Evolutionary conservation across 2,113 vertebrate species (phyloP), one percentile per base, ranked within the genome.

Genomic region (Semnornis frantzii): DNA sequence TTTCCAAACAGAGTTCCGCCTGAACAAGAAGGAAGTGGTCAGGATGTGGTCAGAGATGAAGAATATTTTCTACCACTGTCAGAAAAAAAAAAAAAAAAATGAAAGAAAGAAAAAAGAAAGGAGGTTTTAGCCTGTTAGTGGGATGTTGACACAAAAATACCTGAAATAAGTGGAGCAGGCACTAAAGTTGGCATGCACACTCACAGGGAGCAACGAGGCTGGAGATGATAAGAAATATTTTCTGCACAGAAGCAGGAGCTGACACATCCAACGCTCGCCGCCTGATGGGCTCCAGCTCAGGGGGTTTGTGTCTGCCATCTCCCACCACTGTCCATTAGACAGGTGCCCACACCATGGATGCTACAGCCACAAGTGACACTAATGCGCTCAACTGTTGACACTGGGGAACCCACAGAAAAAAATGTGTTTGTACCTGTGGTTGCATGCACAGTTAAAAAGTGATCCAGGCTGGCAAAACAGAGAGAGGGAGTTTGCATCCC

Each of bases 291-390:
- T 92, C 86, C 92, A 94, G 94, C 94, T 96, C 82, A 0, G 92
- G 91, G 86, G 84, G 46, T 95, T 95, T 59, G 44, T 87, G 85
- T 96, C 95, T 92, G 94, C 86, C 10, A 64, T 92, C 87, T 91
- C 91, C 92, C 95, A 96, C 85, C 94, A 82, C 89, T 68, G 82
- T 3, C 94, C 92, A 92, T 93, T 87, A 94, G 95, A 93, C 92
- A 92, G 92, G 84, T 23, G 3, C 77, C 90, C 8, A 2, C 86
- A 2, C 92, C 91, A 87, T 89, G 87, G 91, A 92, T 6, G 10
- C 90, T 66, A 91, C 84, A 89, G 87, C 92, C 92, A 89, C 94
- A 82, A 94, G 95, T 96, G 92, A 95, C 94, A 87, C 72, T 95
- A 85, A 95, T 82, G 89, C 64, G 87, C 92, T 95, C 91, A 80